Conservation (phyloP, 2,888 invertebrate species). For the Caenorhabditis sinica region DNA sequence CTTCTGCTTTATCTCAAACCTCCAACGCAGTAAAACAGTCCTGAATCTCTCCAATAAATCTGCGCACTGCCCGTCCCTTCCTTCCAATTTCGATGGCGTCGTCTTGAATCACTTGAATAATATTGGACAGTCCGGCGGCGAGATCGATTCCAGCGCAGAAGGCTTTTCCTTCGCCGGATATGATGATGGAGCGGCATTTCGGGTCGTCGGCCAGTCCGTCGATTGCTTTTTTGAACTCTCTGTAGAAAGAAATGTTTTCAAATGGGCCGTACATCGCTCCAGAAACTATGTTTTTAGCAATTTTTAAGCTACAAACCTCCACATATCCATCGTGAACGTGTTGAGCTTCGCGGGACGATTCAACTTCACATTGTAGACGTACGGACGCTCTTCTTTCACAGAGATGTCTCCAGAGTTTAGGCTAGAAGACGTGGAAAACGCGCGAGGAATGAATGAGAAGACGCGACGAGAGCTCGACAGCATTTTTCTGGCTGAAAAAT, state of each 20-base stretch:
- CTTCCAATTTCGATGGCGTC: constrained; percentile 72
- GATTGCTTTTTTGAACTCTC: constrained; percentile 91
- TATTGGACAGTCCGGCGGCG: constrained; percentile 75
- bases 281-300: not conserved
- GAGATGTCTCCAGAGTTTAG: constrained; percentile 26
- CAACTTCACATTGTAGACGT: constrained; percentile 77
- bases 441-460: constrained; percentile 1
- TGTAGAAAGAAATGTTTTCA: constrained; percentile 67
- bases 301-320: constrained; percentile 62
- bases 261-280: too few species aligned
- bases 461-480: constrained; percentile 23
- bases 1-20: constrained; percentile 34
- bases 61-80: constrained; percentile 66
- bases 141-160: constrained; percentile 93
- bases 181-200: constrained; percentile 91
- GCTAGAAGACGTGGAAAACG: constrained; percentile 30
- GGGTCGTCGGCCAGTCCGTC: constrained; percentile 88
- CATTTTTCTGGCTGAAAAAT: constrained; percentile 16
- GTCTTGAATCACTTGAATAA: constrained; percentile 67
- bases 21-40: constrained; percentile 72
- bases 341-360: constrained; percentile 80
- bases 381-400: constrained; percentile 47
- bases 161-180: constrained; percentile 92
- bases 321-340: constrained; percentile 79
- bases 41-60: constrained; percentile 64